Percentiles rank a stretch among this genome's conserved stretches.
phyloP scores from a whole-genome alignment of 2,113 vertebrate genomes.

The Andinoacara biseriatus region DNA sequence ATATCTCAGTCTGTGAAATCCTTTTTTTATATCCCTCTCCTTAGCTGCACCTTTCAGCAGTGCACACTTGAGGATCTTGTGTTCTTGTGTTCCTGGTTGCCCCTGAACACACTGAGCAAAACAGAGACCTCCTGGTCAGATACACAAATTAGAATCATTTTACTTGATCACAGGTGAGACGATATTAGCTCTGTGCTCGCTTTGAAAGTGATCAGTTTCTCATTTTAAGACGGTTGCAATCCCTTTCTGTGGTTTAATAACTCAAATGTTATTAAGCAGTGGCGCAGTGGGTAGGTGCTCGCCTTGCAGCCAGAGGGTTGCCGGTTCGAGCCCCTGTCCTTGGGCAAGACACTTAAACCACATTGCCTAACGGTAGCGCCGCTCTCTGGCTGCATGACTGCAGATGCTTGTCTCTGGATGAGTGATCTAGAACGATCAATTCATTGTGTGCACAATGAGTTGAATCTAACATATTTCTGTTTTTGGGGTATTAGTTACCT shows the following conservation, averaged over 20 bases:
- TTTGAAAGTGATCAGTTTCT: slow-evolving; percentile 27
- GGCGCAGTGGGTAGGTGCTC: too few species aligned
- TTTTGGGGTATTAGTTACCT: background rate
- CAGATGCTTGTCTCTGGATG: too few species aligned
- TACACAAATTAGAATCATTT: slow-evolving; percentile 43
- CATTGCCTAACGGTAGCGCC: too few species aligned
- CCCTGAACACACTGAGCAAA: slow-evolving; percentile 7
- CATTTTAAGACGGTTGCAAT: background rate
- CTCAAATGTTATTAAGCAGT: background rate
- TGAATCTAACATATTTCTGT: background rate
- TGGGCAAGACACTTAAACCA: too few species aligned
- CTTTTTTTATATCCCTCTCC: slow-evolving; percentile 43
- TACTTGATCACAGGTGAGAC: slow-evolving; percentile 42
- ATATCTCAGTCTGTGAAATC: slow-evolving; percentile 40
- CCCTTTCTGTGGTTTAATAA: background rate
- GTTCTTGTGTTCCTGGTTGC: slow-evolving; percentile 13
- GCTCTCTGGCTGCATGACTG: too few species aligned
- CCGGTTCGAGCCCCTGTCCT: too few species aligned
- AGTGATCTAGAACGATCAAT: too few species aligned
- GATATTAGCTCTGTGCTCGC: background rate
- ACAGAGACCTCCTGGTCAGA: slow-evolving; percentile 32
- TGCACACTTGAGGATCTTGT: slow-evolving; percentile 16
- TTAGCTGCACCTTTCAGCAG: slow-evolving; percentile 13
- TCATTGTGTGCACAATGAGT: too few species aligned
- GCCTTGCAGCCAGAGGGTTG: too few species aligned